Evolutionary conservation across 2,888 invertebrate genomes (phyloP), one percentile per base, ranked within the genome.

Genomic region (Ctenicera cuprea): DNA sequence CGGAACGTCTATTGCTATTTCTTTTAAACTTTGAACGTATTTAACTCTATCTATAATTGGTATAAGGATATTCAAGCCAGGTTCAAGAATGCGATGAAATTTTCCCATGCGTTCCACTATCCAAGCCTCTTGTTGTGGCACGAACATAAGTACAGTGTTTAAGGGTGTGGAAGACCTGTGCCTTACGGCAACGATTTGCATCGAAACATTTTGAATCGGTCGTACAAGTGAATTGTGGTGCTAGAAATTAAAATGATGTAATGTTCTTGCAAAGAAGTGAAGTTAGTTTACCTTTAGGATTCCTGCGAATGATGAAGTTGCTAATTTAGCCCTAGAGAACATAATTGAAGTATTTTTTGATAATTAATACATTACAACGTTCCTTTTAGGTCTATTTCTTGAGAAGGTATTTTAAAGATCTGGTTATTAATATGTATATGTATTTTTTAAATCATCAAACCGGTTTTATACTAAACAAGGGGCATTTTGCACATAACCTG

Each of bases 111-210:
- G 90, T 86, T 99, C 99, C 0, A 99, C 95, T 74, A 99, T 91
- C 98, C 98, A 98, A 67, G 97, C 97, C 92, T 99, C 98, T 90
- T 99, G 99, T 87, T 99, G 99, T 3, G 99, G 99, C 20, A 99
- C 99, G 90, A 99, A 99, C 93, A 98, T 94, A 70, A 99, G 88
- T 75, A 96, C 89, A 7, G 98, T 98, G 88, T 99, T 99, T 52
- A 97, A 87, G 0, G 97, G 97, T 8, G 94, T 94, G 16, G 91
- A 90, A 8, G 91, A 90, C 77, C 85, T 87, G 59, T 86, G 77
- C 54, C 88, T 80, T 14, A 83, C 76, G 76, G 83, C 33, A 33
- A 79, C 52, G 14, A 74, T 30, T 66, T 77, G 78, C 48, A 73
- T 22, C n/a, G 72, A 50, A 22, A 65, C 59, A 59, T 72, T 76